Evolutionary conservation across 2,888 invertebrate genomes (phyloP).

Genomic region (Cryptophagus acutangulus): DNA sequence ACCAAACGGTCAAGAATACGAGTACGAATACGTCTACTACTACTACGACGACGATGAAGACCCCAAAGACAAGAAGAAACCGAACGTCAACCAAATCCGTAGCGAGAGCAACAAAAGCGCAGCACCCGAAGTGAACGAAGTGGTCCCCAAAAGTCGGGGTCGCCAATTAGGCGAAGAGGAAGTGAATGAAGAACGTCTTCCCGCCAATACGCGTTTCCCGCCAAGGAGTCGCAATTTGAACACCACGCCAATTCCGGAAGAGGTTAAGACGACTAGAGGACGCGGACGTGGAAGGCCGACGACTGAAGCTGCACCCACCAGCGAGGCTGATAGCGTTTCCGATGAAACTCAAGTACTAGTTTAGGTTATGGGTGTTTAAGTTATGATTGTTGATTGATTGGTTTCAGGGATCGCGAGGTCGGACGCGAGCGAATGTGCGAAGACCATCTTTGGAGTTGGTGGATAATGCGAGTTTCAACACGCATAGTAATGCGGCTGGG

Average conservation of each 20-base stretch:
- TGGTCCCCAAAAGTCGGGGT: conserved; percentile 49
- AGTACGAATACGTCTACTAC: conserved; percentile 88
- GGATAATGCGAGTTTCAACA: conserved; percentile 77
- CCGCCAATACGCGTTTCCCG: conserved; percentile 81
- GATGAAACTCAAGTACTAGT: conserved; percentile 45
- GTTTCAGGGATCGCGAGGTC: conserved; percentile 39
- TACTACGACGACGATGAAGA: conserved; percentile 78
- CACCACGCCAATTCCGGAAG: conserved; percentile 50
- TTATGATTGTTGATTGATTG: conserved; percentile 5
- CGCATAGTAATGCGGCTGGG: conserved; percentile 58
- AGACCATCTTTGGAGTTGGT: conserved; percentile 76
- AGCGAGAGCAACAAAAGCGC: conserved; percentile 39
- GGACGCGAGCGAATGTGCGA: conserved; percentile 61
- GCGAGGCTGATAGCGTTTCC: conserved; percentile 38
- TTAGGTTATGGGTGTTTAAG: neutral
- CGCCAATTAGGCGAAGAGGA: conserved; percentile 49
- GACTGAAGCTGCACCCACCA: conserved; percentile 29
- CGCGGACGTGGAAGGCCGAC: conserved; percentile 47
- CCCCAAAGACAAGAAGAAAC: conserved; percentile 35
- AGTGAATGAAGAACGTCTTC: conserved; percentile 59
- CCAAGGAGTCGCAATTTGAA: conserved; percentile 60
- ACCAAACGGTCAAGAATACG: conserved; percentile 85
- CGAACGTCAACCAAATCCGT: conserved; percentile 51
- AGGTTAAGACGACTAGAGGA: conserved; percentile 45
- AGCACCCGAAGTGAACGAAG: conserved; percentile 63